These are phyloP conservation scores for Danionella cerebrum DNA, from an alignment of 2,113 vertebrate genomes.

Conservation along the genomic window DNA sequence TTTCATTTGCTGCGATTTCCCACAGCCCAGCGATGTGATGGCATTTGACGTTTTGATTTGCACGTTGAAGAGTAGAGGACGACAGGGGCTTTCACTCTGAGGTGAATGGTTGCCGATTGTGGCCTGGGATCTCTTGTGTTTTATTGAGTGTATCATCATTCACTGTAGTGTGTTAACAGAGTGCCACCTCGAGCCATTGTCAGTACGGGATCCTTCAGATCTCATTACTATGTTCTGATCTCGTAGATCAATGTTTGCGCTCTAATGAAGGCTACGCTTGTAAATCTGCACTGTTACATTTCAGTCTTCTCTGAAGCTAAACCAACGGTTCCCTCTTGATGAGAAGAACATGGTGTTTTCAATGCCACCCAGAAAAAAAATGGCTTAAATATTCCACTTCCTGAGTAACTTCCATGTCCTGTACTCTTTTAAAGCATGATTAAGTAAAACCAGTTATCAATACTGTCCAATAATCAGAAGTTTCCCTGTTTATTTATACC, in stretches of 20 bases:
- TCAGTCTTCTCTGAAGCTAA: neutral
- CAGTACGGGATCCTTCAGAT: neutral
- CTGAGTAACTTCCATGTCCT: no score
- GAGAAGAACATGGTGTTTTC: neutral
- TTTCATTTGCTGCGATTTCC: slow-evolving; percentile 9
- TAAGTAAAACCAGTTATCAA: no score
- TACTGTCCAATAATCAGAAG: no score
- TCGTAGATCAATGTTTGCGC: neutral
- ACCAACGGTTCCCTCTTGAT: neutral
- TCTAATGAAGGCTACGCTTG: neutral
- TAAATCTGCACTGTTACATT: neutral
- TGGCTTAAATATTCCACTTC: no score
- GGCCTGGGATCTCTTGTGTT: neutral
- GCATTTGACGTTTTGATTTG: slow-evolving; percentile 11
- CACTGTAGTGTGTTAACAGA: neutral
- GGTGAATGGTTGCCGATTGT: neutral
- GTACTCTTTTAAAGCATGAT: no score
- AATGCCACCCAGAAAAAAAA: no score
- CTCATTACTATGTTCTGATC: slow-evolving; percentile 6
- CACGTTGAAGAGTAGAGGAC: neutral
- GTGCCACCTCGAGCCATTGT: neutral
- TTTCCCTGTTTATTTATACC: no score
- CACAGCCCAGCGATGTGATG: neutral
- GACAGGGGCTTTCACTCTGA: neutral
- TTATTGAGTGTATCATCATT: neutral